These are phyloP conservation scores for Avahi laniger DNA, from an alignment of 2,797 vertebrate genomes.

Conservation along the genomic window DNA sequence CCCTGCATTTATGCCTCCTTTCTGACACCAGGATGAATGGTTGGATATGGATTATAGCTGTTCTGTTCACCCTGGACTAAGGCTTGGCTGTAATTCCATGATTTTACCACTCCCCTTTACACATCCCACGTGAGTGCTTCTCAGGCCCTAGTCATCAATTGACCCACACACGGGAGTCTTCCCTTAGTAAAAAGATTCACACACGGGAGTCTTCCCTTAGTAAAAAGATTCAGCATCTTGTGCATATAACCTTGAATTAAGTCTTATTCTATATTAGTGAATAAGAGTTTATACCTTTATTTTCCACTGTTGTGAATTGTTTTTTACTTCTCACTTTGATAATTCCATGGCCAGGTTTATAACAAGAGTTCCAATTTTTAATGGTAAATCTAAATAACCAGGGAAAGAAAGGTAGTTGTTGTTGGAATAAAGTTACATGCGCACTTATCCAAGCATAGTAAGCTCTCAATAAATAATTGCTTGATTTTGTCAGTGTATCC, in stretches of 20 bases:
- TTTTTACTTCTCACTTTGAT: neutral
- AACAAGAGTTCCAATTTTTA: neutral
- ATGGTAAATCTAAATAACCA: neutral
- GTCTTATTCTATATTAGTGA: neutral
- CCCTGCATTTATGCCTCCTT: neutral
- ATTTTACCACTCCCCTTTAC: neutral
- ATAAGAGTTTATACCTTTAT: neutral
- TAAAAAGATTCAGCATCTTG: neutral
- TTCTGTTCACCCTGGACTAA: neutral
- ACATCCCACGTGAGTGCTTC: rapidly evolving
- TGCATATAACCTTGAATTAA: neutral
- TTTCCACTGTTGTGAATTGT: neutral
- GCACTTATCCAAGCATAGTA: neutral
- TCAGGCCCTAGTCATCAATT: neutral
- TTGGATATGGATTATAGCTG: neutral
- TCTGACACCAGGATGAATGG: rapidly evolving
- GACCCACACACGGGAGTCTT: neutral
- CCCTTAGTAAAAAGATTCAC: neutral
- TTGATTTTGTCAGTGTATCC: neutral
- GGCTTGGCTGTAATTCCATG: neutral
- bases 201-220: neutral
- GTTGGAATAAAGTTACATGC: neutral
- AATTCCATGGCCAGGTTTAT: neutral
- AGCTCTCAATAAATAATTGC: neutral
- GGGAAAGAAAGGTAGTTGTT: neutral